Conservation (phyloP, 2,113 vertebrate genomes). For the Puffinus mauretanicus region DNA sequence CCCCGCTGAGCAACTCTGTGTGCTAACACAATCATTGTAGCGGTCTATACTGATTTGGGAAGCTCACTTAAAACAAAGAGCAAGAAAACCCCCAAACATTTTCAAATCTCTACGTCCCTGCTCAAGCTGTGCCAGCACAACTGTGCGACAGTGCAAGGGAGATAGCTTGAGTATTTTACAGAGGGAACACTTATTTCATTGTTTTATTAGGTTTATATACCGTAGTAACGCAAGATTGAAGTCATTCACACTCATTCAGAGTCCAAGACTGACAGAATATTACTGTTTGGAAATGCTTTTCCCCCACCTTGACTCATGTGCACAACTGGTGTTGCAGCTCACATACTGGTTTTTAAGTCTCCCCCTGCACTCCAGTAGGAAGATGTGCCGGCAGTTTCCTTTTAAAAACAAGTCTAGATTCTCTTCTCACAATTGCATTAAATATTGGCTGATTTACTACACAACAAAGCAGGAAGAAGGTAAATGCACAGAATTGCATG, state of each 20-base stretch:
- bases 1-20: not conserved
- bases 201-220: not conserved
- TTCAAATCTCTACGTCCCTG: not conserved
- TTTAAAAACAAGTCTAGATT: not conserved
- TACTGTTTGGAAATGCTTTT: not conserved
- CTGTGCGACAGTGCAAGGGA: not conserved
- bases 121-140: not conserved
- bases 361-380: not conserved
- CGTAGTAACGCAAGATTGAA: not conserved
- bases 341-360: not conserved
- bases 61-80: not conserved
- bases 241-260: not conserved
- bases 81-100: not conserved
- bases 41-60: not conserved
- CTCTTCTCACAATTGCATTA: not conserved
- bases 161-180: not conserved
- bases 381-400: not conserved
- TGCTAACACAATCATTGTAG: not conserved
- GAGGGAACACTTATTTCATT: not conserved
- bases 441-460: not conserved
- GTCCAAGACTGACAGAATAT: not conserved
- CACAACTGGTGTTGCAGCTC: not conserved
- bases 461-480: not conserved
- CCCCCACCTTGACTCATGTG: not conserved
- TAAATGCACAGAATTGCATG: not conserved